Conservation (phyloP, 2,888 invertebrate genomes). For the Cerceris ruficornis region DNA sequence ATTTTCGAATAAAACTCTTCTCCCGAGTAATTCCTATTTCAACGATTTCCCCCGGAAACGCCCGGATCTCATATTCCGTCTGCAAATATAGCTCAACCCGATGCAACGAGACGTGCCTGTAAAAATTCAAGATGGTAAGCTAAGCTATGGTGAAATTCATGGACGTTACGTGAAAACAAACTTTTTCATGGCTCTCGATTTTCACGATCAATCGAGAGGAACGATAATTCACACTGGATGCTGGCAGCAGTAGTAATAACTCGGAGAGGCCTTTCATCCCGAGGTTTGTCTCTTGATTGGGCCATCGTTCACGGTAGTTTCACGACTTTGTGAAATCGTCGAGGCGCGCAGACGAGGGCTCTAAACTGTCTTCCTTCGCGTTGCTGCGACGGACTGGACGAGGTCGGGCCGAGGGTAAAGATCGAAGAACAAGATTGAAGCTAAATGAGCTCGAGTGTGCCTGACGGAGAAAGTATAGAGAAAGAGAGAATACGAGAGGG, state of each 20-base stretch:
- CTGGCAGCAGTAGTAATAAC: slow-evolving; percentile 20
- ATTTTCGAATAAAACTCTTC: slow-evolving; percentile 9
- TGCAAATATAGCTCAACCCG: no score
- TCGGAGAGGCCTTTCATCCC: not conserved
- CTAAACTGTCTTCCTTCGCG: slow-evolving; percentile 27
- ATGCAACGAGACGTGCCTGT: no score
- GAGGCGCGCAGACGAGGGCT: slow-evolving; percentile 1
- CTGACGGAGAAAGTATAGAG: slow-evolving; percentile 46
- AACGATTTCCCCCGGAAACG: not conserved
- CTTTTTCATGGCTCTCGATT: not conserved
- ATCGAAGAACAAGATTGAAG: slow-evolving; percentile 71
- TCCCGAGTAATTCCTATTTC: not conserved
- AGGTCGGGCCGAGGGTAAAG: slow-evolving; percentile 57
- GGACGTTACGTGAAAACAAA: not conserved
- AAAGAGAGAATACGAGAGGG: slow-evolving; percentile 13
- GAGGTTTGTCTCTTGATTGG: slow-evolving; percentile 26
- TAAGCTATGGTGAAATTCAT: not conserved
- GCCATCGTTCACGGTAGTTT: slow-evolving; percentile 36
- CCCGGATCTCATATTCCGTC: no score
- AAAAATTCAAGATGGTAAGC: not conserved
- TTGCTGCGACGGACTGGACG: slow-evolving; percentile 9
- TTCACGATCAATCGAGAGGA: slow-evolving; percentile 1
- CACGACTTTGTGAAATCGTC: slow-evolving; percentile 27
- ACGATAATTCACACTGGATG: slow-evolving; percentile 6
- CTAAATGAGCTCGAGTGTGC: slow-evolving; percentile 67